A percentile compares a stretch with the other conserved stretches of the same genome.
Evolutionary conservation across 2,113 vertebrate species (phyloP).

Genomic region (Puma concolor): DNA sequence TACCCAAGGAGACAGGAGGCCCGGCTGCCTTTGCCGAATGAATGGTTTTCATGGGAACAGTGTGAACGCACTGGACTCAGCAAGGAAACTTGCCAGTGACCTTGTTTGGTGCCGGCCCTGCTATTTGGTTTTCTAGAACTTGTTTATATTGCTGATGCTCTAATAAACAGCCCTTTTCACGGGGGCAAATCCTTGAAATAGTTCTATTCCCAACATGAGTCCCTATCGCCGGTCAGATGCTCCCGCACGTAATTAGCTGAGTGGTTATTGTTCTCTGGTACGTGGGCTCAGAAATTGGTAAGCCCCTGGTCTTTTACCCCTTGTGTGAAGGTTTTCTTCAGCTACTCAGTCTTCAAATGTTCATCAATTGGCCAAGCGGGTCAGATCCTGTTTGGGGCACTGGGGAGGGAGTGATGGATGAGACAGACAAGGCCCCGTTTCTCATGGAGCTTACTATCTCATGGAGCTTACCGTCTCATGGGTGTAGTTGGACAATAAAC

Average conservation of each 20-base stretch:
- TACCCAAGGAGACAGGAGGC: slow-evolving; percentile 50
- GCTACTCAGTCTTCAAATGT: background rate
- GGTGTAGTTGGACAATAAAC: background rate
- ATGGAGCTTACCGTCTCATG: background rate
- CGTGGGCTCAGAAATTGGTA: background rate
- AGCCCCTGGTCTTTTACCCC: background rate
- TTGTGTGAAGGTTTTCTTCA: background rate
- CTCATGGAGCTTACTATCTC: background rate
- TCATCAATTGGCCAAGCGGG: background rate
- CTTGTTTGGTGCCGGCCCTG: slow-evolving; percentile 35
- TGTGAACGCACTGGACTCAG: background rate
- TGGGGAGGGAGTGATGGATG: background rate
- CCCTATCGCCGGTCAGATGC: background rate
- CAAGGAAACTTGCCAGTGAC: slow-evolving; percentile 44
- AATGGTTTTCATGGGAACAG: slow-evolving; percentile 70
- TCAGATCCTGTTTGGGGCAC: background rate
- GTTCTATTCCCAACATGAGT: background rate
- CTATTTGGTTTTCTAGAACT: slow-evolving; percentile 24
- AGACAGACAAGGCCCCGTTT: background rate
- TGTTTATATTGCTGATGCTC: slow-evolving; percentile 31
- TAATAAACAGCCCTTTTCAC: slow-evolving; percentile 57
- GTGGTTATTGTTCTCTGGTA: background rate
- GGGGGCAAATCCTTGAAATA: slow-evolving; percentile 53
- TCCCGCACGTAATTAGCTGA: background rate
- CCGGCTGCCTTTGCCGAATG: slow-evolving; percentile 34